Evolutionary conservation across 2,797 vertebrate species (phyloP).

Genomic region (Paramormyrops hopkinsi): DNA sequence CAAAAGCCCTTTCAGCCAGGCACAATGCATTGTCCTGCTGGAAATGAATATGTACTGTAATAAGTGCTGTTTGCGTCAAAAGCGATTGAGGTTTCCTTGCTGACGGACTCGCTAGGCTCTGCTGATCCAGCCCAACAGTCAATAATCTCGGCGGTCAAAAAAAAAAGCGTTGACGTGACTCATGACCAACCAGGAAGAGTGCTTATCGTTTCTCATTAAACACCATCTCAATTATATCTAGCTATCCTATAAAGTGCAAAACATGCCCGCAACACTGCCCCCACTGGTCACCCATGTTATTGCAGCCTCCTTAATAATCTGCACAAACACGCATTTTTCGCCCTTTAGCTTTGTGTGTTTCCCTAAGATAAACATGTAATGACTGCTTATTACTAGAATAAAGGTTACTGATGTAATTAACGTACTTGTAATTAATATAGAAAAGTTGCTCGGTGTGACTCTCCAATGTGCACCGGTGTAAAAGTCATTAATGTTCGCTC

Average conservation of each 20-base stretch:
- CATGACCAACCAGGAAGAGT: neutral
- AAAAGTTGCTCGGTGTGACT: neutral
- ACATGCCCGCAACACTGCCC: neutral
- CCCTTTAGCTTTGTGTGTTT: neutral
- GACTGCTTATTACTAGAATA: neutral
- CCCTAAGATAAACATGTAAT: neutral
- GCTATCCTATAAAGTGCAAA: neutral
- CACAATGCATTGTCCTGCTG: neutral
- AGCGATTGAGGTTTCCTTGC: neutral
- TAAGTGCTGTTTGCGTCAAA: neutral
- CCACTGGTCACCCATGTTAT: neutral
- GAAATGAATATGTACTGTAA: neutral
- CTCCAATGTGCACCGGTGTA: neutral
- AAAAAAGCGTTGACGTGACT: neutral
- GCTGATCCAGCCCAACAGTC: neutral
- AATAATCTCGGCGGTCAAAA: neutral
- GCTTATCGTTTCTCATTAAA: constrained; percentile 1
- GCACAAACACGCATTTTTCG: neutral
- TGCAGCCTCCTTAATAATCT: neutral
- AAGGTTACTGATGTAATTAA: neutral
- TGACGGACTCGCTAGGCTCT: neutral
- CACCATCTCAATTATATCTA: neutral
- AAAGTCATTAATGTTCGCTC: neutral
- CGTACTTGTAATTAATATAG: neutral
- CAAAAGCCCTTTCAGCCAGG: neutral